These are phyloP conservation scores for Chelonia mydas DNA, from an alignment of 2,797 vertebrate genomes.

Conservation along the genomic window DNA sequence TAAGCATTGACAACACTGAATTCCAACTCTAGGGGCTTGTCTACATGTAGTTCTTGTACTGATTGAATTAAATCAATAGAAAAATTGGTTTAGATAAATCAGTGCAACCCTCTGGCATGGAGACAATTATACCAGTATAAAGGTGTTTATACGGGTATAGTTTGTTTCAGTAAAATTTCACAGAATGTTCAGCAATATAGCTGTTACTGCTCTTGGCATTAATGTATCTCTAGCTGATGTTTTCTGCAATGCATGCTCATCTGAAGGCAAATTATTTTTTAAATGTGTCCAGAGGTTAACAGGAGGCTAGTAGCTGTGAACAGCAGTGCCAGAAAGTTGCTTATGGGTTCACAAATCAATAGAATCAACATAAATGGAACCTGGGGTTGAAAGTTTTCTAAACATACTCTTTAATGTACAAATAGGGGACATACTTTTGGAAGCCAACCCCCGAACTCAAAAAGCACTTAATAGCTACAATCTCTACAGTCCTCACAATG, in stretches of 20 bases:
- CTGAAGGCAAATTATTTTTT: not conserved
- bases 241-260: not conserved
- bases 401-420: not conserved
- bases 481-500: not conserved
- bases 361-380: not conserved
- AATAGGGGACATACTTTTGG: not conserved
- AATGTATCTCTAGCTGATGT: not conserved
- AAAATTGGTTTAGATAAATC: not conserved
- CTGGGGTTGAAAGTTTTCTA: not conserved
- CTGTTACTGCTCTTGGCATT: not conserved
- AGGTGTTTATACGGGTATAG: not conserved
- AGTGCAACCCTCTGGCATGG: fast-evolving
- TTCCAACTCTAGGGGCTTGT: not conserved
- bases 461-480: not conserved
- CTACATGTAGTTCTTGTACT: not conserved
- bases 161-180: not conserved
- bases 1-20: fast-evolving
- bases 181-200: not conserved
- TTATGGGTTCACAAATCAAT: not conserved
- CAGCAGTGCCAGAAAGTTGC: not conserved
- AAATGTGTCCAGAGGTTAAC: not conserved
- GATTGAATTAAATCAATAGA: not conserved
- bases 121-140: not conserved
- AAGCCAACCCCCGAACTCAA: not conserved
- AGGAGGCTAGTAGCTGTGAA: not conserved